Evolutionary conservation across 1,140 invertebrate species (phyloP).

Genomic region (Zaprionus ghesquierei): DNA sequence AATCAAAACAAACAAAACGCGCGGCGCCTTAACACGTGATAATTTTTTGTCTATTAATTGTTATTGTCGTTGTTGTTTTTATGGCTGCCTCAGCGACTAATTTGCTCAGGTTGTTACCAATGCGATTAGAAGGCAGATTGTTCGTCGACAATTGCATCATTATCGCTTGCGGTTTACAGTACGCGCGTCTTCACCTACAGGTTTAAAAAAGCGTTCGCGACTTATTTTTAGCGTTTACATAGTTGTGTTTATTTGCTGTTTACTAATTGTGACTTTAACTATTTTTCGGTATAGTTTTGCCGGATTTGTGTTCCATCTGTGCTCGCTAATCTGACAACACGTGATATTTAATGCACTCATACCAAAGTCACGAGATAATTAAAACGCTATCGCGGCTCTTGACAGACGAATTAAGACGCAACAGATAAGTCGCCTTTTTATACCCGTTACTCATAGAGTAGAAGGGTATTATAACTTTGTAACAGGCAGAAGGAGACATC

Average conservation of each 20-base stretch:
- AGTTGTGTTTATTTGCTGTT: background rate
- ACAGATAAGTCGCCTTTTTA: constrained; percentile 25
- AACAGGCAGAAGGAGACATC: too few relatives aligned
- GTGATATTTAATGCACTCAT: constrained; percentile 61
- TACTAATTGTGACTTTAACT: background rate
- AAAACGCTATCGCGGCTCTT: constrained; percentile 18
- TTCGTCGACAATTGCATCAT: constrained; percentile 50
- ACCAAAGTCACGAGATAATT: constrained; percentile 40
- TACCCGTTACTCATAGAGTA: too few relatives aligned
- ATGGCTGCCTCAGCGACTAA: constrained; percentile 37
- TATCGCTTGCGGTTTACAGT: constrained; percentile 16
- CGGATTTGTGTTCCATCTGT: constrained; percentile 4
- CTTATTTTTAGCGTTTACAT: background rate
- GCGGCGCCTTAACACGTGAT: constrained; percentile 42
- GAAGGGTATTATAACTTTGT: too few relatives aligned
- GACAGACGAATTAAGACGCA: constrained; percentile 34
- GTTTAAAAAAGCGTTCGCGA: constrained; percentile 5
- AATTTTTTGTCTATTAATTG: background rate
- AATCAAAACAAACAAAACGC: constrained; percentile 14
- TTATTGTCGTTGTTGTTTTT: constrained; percentile 23
- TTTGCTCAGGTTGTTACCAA: constrained; percentile 37
- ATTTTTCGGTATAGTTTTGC: background rate
- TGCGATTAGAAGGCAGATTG: constrained; percentile 6
- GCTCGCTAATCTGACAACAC: constrained; percentile 38
- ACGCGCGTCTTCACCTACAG: background rate